A percentile compares a stretch with the other conserved stretches of the same genome.
phyloP scores from a whole-genome alignment of 2,797 vertebrate genomes.

The Poecilia picta region DNA sequence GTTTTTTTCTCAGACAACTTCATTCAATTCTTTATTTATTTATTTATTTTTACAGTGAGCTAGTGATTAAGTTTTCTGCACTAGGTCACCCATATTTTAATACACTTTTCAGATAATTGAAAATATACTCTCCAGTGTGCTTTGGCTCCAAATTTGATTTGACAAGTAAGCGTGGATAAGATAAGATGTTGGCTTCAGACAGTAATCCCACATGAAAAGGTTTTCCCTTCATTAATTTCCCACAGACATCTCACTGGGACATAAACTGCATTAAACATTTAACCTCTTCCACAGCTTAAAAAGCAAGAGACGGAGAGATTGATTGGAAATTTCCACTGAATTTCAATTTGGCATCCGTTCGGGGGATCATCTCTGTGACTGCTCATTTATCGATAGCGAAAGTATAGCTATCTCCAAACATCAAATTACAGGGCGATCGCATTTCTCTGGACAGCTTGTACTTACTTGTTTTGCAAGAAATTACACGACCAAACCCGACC shows the following conservation, averaged over 20 bases:
- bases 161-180: constrained; percentile 15
- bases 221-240: constrained; percentile 30
- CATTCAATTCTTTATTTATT: no score
- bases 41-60: background rate
- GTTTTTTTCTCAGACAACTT: background rate
- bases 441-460: constrained; percentile 4
- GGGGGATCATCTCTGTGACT: background rate
- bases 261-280: constrained; percentile 25
- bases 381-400: constrained; percentile 13
- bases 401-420: background rate
- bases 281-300: constrained; percentile 26
- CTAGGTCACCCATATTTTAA: constrained; percentile 16
- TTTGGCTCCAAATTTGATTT: constrained; percentile 24
- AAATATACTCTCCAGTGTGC: constrained; percentile 32
- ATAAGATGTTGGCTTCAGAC: constrained; percentile 24
- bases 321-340: constrained; percentile 28
- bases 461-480: constrained; percentile 33
- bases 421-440: background rate
- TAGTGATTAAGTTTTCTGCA: constrained; percentile 7
- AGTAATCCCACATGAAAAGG: constrained; percentile 20
- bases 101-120: constrained; percentile 16
- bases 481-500: constrained; percentile 18
- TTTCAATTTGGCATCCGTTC: constrained; percentile 21
- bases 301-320: constrained; percentile 6
- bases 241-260: constrained; percentile 13